Evolutionary conservation across 1,140 invertebrate genomes (phyloP).

Genomic region (Melipona quadrifasciata): DNA sequence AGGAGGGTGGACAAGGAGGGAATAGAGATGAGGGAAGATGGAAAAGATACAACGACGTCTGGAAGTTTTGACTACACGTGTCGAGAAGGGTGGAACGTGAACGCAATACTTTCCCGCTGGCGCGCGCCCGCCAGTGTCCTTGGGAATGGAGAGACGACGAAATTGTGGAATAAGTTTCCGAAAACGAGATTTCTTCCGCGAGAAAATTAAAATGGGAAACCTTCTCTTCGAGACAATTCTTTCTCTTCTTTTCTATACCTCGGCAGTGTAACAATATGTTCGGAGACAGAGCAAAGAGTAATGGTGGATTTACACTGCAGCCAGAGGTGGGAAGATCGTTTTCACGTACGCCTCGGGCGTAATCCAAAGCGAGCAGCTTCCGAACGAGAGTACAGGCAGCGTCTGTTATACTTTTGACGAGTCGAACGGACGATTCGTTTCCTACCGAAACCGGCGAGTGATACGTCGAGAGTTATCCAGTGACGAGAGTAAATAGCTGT

Average conservation of each 20-base stretch:
- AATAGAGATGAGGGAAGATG: neutral
- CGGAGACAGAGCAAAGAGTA: neutral
- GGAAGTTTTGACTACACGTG: neutral
- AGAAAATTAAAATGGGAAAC: constrained; percentile 10
- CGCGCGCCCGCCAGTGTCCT: neutral
- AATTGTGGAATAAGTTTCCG: neutral
- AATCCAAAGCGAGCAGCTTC: too few species aligned
- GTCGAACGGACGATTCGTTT: too few species aligned
- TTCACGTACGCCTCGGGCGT: too few species aligned
- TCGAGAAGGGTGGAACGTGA: neutral
- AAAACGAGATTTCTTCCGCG: neutral
- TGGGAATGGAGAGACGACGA: neutral
- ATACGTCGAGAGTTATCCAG: too few species aligned
- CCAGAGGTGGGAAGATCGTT: neutral
- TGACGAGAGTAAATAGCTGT: too few species aligned
- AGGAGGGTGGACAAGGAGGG: neutral
- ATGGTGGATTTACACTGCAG: neutral
- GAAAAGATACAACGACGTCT: constrained; percentile 4
- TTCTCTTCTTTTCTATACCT: neutral
- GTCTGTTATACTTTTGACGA: too few species aligned
- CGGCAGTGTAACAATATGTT: neutral
- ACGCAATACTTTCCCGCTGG: neutral
- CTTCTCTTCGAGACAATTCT: neutral
- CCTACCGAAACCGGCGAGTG: too few species aligned
- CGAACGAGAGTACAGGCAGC: too few species aligned